A percentile compares a stretch with the other conserved stretches of the same genome.
Conservation (phyloP, 1,140 invertebrate genomes). For the Calephelis nemesis region DNA sequence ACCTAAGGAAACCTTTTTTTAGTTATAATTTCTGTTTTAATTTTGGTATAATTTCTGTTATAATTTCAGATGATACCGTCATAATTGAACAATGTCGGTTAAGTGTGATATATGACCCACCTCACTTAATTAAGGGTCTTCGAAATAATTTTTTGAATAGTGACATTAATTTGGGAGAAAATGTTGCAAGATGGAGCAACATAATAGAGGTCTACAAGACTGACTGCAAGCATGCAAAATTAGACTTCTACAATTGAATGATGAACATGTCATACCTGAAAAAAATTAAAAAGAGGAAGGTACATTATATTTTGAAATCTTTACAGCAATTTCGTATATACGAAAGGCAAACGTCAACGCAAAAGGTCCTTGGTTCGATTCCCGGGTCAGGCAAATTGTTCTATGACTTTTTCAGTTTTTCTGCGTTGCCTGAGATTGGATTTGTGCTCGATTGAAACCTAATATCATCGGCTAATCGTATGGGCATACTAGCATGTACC, state of each 20-base stretch:
- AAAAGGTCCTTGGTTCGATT: no score
- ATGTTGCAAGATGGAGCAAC: constrained; percentile 29
- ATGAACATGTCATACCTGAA: constrained; percentile 20
- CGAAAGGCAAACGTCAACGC: no score
- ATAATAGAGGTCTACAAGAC: constrained; percentile 8
- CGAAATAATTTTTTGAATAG: constrained; percentile 14
- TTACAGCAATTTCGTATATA: background rate
- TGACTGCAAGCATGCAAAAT: constrained; percentile 28
- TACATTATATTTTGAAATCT: background rate
- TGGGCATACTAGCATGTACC: no score
- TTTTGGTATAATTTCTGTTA: background rate
- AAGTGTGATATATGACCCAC: constrained; percentile 28
- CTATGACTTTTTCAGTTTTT: no score
- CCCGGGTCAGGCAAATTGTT: no score
- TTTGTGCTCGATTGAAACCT: no score
- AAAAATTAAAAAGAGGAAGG: constrained; percentile 26
- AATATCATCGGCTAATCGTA: no score
- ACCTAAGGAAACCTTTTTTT: no score
- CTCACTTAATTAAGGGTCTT: constrained; percentile 25
- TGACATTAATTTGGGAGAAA: constrained; percentile 8
- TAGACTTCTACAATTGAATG: constrained; percentile 27
- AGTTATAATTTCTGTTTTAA: no score
- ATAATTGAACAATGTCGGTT: constrained; percentile 15
- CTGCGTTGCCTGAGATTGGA: no score
- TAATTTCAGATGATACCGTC: constrained; percentile 24